Conservation (phyloP, 2,797 vertebrate species). For the Enteromius argenteus region DNA sequence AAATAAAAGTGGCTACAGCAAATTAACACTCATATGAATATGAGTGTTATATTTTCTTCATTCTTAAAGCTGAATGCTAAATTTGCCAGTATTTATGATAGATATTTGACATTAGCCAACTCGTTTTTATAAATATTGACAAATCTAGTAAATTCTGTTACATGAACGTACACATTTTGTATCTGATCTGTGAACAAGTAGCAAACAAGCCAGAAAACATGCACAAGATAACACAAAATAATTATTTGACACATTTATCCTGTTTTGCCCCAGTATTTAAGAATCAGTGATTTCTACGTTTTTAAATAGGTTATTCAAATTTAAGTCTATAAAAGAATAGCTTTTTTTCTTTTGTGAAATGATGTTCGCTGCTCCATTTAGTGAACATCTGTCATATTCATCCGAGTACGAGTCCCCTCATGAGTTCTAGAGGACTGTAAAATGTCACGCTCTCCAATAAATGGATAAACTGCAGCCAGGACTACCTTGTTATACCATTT, state of each 20-base stretch:
- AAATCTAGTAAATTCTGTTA: not conserved
- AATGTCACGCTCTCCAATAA: conserved; percentile 77
- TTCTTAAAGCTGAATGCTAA: not conserved
- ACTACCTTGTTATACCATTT: conserved; percentile 91
- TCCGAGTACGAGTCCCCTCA: conserved; percentile 38
- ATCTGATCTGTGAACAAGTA: not conserved
- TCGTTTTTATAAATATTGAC: not conserved
- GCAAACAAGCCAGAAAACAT: not conserved
- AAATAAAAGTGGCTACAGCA: conserved; percentile 1
- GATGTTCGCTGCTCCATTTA: conserved; percentile 13
- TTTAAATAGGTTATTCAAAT: not conserved
- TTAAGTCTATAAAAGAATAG: not conserved
- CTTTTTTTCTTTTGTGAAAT: conserved; percentile 11
- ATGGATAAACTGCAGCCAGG: conserved; percentile 87
- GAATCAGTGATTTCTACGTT: conserved; percentile 8
- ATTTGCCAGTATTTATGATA: not conserved
- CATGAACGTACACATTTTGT: not conserved
- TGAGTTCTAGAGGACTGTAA: conserved; percentile 64
- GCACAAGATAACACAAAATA: not conserved
- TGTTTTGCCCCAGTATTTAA: conserved; percentile 39
- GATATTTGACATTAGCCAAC: not conserved
- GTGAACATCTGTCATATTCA: conserved; percentile 44
- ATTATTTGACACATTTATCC: not conserved
- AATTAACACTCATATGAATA: not conserved
- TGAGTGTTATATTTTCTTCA: not conserved